Evolutionary conservation across 2,113 vertebrate genomes (phyloP).

Genomic region (Scomber scombrus): DNA sequence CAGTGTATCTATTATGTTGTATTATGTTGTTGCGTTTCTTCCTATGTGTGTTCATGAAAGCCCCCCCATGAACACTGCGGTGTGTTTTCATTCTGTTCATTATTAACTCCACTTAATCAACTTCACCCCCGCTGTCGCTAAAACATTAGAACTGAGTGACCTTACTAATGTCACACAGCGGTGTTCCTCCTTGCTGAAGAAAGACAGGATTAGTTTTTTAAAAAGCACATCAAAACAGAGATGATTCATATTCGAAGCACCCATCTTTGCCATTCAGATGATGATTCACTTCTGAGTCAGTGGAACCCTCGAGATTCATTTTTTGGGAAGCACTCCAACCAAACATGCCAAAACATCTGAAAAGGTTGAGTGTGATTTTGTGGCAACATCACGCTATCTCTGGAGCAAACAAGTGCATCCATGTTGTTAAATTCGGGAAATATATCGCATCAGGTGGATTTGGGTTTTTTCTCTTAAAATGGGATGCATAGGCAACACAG

Average conservation of each 20-base stretch:
- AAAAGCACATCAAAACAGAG: constrained; percentile 62
- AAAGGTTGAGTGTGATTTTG: constrained; percentile 4
- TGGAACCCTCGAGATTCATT: constrained; percentile 10
- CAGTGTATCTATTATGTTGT: no score
- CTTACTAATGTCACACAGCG: constrained; percentile 36
- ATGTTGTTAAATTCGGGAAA: background rate
- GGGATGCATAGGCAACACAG: background rate
- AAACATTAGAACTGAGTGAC: constrained; percentile 21
- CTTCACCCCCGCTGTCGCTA: constrained; percentile 5
- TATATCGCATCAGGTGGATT: background rate
- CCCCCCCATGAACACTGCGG: background rate
- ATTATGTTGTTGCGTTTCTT: background rate
- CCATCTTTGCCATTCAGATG: constrained; percentile 46
- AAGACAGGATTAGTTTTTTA: constrained; percentile 46
- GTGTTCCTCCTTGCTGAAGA: constrained; percentile 35
- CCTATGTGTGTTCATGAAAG: background rate
- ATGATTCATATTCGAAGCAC: constrained; percentile 33
- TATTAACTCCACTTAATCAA: background rate
- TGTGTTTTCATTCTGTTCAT: constrained; percentile 11
- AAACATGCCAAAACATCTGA: constrained; percentile 1
- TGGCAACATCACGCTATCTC: background rate
- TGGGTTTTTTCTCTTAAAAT: background rate
- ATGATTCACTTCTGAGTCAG: constrained; percentile 74
- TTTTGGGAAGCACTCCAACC: constrained; percentile 13
- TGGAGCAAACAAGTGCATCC: background rate